Base-by-base conservation (phyloP, 1,140 invertebrate genomes). In the Harpegnathos saltator region DNA sequence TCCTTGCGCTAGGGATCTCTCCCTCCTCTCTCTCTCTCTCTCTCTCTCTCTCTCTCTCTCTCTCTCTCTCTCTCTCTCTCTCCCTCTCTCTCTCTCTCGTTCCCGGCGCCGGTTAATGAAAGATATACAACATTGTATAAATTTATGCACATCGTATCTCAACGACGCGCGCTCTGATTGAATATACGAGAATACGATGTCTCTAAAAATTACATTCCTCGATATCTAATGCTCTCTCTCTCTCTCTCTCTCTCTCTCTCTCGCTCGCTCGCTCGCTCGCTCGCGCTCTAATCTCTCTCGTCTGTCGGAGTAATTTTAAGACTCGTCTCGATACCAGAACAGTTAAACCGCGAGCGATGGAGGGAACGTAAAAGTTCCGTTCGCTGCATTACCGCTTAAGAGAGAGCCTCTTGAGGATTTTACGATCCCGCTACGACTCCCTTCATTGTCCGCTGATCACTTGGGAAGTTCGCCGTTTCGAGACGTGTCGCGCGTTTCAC, bases 41-140 rank as follows among this genome's bases (percentile, higher is more conserved):
- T n/a, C n/a, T n/a, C n/a, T n/a, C n/a, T n/a, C n/a, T n/a, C n/a
- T n/a, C n/a, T n/a, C n/a, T n/a, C n/a, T n/a, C n/a, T n/a, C n/a
- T n/a, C n/a, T n/a, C n/a, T n/a, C n/a, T n/a, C n/a, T n/a, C n/a
- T n/a, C n/a, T n/a, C n/a, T n/a, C n/a, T n/a, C n/a, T n/a, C n/a
- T n/a, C n/a, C n/a, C n/a, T n/a, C n/a, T n/a, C n/a, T n/a, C n/a
- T n/a, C n/a, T n/a, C n/a, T n/a, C n/a, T n/a, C n/a, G n/a, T n/a
- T 17, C 44, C 1, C 54, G 63, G 33, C 14, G 33, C n/a, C n/a
- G 12, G 52, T 80, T 71, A 71, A 80, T 71, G 75, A 71, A 80
- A 80, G 75, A 58, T 71, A 71, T 58, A 80, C 75, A 80, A 14
- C 17, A 12, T 54, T 71, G 58, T 48, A 80, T 69, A 56, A 80